Evolutionary conservation across 2,113 vertebrate species (phyloP).

Genomic region (Cinclus cinclus): DNA sequence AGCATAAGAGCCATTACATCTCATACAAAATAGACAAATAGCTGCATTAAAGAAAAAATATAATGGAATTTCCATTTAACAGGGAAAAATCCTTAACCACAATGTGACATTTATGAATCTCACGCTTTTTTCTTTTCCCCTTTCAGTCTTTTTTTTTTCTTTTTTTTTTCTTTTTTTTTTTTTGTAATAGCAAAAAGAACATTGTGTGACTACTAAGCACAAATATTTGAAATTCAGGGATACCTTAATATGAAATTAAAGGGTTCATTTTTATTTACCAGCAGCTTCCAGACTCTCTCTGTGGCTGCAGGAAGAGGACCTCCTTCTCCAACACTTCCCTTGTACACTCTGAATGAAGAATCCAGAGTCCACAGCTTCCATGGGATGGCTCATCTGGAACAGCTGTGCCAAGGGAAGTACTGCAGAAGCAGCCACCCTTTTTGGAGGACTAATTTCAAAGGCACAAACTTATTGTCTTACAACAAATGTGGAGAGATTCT

Average conservation of each 20-base stretch:
- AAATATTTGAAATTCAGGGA: not conserved
- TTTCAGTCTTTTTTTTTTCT: too few species aligned
- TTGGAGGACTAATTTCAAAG: too few species aligned
- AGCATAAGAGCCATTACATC: not conserved
- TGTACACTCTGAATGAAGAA: not conserved
- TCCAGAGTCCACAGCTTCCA: not conserved
- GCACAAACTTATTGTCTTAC: not conserved
- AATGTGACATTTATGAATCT: not conserved
- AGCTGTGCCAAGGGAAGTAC: not conserved
- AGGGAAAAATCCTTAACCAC: not conserved
- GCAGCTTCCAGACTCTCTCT: accelerated
- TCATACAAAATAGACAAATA: not conserved
- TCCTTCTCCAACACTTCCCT: not conserved
- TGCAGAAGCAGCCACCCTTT: not conserved
- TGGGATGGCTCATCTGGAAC: not conserved
- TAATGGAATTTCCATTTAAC: not conserved
- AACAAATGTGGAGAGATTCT: not conserved
- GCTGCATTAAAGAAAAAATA: not conserved
- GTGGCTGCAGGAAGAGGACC: accelerated
- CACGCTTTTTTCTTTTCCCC: too few species aligned
- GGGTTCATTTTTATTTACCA: not conserved
- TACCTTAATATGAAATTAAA: not conserved
- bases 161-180: too few species aligned
- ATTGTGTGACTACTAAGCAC: not conserved
- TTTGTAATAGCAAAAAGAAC: not conserved